Percentiles rank a stretch among this genome's conserved stretches.
phyloP scores from a whole-genome alignment of 2,888 invertebrate genomes.

The Apodemia hepburni region DNA sequence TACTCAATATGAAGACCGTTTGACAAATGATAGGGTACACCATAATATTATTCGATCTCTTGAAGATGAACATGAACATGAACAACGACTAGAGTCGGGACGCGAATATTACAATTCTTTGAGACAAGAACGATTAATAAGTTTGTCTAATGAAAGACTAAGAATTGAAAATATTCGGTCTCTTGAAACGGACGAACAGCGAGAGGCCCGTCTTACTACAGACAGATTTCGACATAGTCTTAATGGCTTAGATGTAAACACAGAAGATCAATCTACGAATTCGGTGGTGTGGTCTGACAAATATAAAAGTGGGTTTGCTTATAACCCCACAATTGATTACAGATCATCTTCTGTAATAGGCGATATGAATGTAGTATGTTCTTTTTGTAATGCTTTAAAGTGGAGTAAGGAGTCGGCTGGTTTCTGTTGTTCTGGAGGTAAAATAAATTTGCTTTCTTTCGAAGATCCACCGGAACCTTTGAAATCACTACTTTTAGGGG shows the following conservation, averaged over 20 bases:
- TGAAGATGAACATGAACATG: constrained; percentile 2
- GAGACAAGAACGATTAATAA: too few species aligned
- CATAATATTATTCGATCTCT: constrained; percentile 1
- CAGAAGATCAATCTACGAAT: neutral
- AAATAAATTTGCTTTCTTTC: constrained; percentile 22
- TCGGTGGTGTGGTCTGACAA: neutral
- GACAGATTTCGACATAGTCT: too few species aligned
- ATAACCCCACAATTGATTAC: constrained; percentile 11
- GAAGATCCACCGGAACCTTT: constrained; percentile 21
- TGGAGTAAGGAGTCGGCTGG: constrained; percentile 29
- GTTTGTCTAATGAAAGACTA: too few species aligned
- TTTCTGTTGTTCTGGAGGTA: constrained; percentile 29
- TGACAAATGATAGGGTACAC: constrained; percentile 6
- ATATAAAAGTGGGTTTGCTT: neutral
- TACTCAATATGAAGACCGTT: constrained; percentile 10
- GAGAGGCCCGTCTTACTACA: too few species aligned
- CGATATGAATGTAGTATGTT: constrained; percentile 14
- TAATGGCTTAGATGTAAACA: too few species aligned
- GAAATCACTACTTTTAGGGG: constrained; percentile 13
- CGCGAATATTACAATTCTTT: constrained; percentile 13
- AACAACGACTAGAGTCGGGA: constrained; percentile 15
- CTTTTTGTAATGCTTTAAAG: constrained; percentile 29
- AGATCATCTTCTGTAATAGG: constrained; percentile 1
- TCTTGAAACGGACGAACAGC: too few species aligned
- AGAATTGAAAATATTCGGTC: too few species aligned